These are phyloP conservation scores for Tupaia tana DNA, from an alignment of 2,113 vertebrate genomes.

Conservation along the genomic window DNA sequence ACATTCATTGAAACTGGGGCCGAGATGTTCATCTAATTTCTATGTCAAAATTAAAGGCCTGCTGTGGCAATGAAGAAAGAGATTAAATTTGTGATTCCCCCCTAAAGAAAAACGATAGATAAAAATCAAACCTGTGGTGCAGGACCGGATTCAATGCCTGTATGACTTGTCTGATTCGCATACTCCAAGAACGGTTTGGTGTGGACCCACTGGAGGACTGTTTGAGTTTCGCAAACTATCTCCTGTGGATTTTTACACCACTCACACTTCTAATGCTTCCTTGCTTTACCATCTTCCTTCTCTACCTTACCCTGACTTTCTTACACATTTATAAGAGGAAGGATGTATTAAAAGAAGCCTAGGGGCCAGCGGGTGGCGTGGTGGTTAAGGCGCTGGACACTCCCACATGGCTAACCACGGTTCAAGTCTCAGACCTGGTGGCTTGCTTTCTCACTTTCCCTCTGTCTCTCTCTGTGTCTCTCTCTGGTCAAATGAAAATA, in stretches of 20 bases:
- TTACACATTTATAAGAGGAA: constrained; percentile 95
- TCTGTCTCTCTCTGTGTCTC: too few relatives aligned
- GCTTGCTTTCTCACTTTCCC: too few relatives aligned
- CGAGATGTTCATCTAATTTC: constrained; percentile 57
- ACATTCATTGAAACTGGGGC: not conserved
- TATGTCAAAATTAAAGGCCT: constrained; percentile 55
- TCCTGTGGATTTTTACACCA: constrained; percentile 94
- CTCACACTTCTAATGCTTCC: constrained; percentile 93
- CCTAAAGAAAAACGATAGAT: constrained; percentile 82
- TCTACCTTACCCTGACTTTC: constrained; percentile 94
- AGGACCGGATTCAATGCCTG: constrained; percentile 80
- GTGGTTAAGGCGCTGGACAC: too few relatives aligned
- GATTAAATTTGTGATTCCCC: constrained; percentile 51
- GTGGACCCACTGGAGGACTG: constrained; percentile 91
- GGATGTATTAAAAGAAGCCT: constrained; percentile 92
- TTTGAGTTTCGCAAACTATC: constrained; percentile 90
- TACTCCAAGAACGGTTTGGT: constrained; percentile 90
- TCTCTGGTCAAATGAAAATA: too few relatives aligned
- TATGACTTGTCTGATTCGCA: constrained; percentile 89
- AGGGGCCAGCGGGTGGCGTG: too few relatives aligned
- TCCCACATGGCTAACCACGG: too few relatives aligned
- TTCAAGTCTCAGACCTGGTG: too few relatives aligned
- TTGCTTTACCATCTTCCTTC: constrained; percentile 92
- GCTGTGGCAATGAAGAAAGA: constrained; percentile 66
- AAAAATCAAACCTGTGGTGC: constrained; percentile 88